Evolutionary conservation across 2,888 invertebrate genomes (phyloP).

Genomic region (Xestia ashworthii): DNA sequence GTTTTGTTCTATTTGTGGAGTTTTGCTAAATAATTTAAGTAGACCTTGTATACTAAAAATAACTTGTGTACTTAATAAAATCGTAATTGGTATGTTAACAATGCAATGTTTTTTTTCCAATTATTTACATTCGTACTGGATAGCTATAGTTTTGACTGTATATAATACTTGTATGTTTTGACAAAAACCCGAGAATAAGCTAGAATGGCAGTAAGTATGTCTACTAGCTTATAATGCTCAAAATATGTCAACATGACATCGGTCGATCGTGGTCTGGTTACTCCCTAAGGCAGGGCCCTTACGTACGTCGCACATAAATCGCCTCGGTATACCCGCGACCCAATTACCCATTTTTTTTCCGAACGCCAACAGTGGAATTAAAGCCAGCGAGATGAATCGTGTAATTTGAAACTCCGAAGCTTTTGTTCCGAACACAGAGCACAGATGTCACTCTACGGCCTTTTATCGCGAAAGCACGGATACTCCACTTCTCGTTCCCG

Average conservation of each 20-base stretch:
- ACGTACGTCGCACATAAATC: conserved; percentile 63
- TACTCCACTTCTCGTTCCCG: conserved; percentile 65
- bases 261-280: conserved; percentile 13
- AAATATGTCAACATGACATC: conserved; percentile 4
- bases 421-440: conserved; percentile 77
- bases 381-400: conserved; percentile 83
- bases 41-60: background rate
- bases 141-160: background rate
- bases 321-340: conserved; percentile 72
- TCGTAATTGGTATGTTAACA: background rate
- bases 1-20: background rate
- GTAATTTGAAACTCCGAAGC: conserved; percentile 83
- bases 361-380: conserved; percentile 81
- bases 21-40: background rate
- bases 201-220: background rate
- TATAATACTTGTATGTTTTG: background rate
- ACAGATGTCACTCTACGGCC: conserved; percentile 77
- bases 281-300: conserved; percentile 34
- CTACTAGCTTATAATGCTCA: background rate
- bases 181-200: accelerated
- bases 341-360: conserved; percentile 84
- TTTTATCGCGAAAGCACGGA: conserved; percentile 68
- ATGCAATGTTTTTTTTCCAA: background rate
- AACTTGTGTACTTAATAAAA: background rate
- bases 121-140: background rate